Percentiles rank a stretch among this genome's conserved stretches.
Evolutionary conservation across 2,797 vertebrate genomes (phyloP).

Genomic region (Pyrocephalus nanus): DNA sequence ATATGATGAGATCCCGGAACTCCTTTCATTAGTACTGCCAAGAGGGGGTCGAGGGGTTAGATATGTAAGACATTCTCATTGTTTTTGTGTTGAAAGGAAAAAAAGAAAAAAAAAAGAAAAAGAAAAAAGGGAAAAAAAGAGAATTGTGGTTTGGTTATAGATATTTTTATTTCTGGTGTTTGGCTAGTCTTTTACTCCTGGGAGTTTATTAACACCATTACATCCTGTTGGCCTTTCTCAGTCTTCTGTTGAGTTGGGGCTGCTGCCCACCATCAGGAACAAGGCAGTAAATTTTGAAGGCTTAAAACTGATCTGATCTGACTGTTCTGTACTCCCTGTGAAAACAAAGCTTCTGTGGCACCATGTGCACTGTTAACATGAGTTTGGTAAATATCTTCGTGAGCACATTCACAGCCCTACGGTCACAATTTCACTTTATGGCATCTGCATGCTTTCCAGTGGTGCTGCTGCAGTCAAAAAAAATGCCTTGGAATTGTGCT

Average conservation of each 20-base stretch:
- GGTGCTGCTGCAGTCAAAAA: background rate
- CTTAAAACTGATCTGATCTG: background rate
- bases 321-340: background rate
- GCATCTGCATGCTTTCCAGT: background rate
- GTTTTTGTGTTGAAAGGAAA: background rate
- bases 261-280: background rate
- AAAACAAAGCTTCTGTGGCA: background rate
- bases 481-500: background rate
- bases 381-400: background rate
- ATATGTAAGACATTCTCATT: background rate
- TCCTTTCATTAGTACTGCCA: background rate
- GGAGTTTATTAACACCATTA: background rate
- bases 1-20: background rate
- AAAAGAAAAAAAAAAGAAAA: fast-evolving
- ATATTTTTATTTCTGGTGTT: background rate
- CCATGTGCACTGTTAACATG: background rate
- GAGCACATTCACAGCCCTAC: background rate
- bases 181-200: background rate
- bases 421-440: background rate
- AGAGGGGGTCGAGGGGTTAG: background rate
- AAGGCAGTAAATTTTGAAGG: background rate
- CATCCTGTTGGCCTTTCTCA: background rate
- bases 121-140: background rate
- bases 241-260: background rate
- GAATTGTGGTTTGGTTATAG: background rate